Percentiles rank a stretch among this genome's conserved stretches.
Conservation (phyloP, 2,797 vertebrate genomes). For the Amniataba percoides region DNA sequence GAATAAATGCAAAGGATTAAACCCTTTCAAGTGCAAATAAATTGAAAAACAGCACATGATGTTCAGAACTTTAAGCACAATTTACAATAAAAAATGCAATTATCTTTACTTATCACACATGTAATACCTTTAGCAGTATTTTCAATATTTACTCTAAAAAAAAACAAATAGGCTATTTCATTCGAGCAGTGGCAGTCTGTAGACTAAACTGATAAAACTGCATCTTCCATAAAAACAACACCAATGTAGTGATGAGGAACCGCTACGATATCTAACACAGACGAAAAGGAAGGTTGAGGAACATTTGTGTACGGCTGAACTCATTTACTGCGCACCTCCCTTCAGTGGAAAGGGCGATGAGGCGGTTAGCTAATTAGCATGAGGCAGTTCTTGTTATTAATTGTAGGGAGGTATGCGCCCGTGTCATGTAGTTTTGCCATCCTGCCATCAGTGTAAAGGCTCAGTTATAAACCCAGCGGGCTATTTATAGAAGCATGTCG, state of each 20-base stretch:
- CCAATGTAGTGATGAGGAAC: not conserved
- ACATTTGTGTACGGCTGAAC: constrained; percentile 25
- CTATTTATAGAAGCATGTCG: constrained; percentile 79
- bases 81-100: not conserved
- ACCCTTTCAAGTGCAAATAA: not conserved
- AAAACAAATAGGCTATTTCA: not conserved
- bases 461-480: constrained; percentile 61
- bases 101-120: not conserved
- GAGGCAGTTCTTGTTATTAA: constrained; percentile 43
- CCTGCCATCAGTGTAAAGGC: constrained; percentile 54
- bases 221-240: not conserved
- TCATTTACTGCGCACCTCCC: constrained; percentile 9
- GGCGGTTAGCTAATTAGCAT: constrained; percentile 43
- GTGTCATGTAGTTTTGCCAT: constrained; percentile 50
- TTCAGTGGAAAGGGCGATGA: constrained; percentile 32
- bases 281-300: not conserved
- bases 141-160: not conserved
- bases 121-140: not conserved
- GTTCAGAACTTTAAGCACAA: not conserved
- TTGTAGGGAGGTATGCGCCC: constrained; percentile 33
- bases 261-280: not conserved
- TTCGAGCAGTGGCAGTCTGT: not conserved
- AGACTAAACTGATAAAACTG: not conserved
- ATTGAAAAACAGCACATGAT: not conserved
- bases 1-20: constrained; percentile 11